Percentiles rank a stretch among this genome's conserved stretches.
phyloP scores from a whole-genome alignment of 1,140 invertebrate species.

The Hetaerina americana region DNA sequence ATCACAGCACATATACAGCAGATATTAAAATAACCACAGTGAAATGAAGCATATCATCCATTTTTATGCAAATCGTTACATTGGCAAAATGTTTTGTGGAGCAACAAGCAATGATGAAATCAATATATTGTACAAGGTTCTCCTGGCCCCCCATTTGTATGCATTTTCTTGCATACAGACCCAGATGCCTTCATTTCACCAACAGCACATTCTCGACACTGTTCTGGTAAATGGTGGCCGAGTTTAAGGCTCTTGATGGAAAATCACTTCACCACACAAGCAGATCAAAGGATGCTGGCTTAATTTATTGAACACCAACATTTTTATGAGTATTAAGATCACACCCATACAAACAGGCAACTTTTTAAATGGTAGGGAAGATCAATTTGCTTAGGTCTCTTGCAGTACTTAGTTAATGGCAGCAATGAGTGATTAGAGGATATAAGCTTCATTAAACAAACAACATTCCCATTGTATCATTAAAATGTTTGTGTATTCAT shows the following conservation, averaged over 20 bases:
- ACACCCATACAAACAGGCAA: too few species aligned
- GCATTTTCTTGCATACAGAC: too few species aligned
- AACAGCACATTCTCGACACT: background rate
- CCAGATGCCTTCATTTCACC: background rate
- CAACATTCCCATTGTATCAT: background rate
- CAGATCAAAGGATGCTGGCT: background rate
- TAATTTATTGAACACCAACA: background rate
- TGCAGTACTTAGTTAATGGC: background rate
- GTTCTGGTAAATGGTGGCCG: background rate
- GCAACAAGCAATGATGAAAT: background rate
- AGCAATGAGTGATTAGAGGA: background rate
- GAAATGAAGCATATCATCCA: background rate
- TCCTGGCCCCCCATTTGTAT: too few species aligned
- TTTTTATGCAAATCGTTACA: background rate
- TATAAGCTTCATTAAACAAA: background rate
- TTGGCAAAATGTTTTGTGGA: background rate
- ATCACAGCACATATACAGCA: background rate
- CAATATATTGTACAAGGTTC: too few species aligned
- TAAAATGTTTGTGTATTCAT: background rate
- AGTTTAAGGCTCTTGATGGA: background rate
- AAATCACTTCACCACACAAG: background rate
- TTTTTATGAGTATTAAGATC: too few species aligned
- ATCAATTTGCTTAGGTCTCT: too few species aligned
- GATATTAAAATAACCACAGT: background rate
- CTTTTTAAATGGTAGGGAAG: too few species aligned